Percentiles rank a stretch among this genome's conserved stretches.
phyloP scores from a whole-genome alignment of 2,797 vertebrate genomes.

The Diglossa cyanea region DNA sequence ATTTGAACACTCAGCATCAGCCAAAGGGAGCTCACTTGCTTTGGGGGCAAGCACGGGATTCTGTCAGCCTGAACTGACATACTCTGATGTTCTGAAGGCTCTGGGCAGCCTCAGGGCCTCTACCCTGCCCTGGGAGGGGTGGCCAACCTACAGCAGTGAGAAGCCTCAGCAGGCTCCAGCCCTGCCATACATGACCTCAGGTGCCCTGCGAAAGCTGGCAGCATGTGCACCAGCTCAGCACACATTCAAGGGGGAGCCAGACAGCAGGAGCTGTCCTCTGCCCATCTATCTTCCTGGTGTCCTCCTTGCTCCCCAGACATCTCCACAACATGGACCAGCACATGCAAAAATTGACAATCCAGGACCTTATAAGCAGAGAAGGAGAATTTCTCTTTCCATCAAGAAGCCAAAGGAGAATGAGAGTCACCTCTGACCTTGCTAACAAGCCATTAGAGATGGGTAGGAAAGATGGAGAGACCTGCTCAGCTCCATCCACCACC shows the following conservation, averaged over 20 bases:
- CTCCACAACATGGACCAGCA: background rate
- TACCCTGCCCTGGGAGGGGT: background rate
- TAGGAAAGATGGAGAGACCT: background rate
- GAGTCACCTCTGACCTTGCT: background rate
- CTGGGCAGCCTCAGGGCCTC: background rate
- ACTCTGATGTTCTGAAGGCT: background rate
- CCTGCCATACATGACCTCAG: fast-evolving
- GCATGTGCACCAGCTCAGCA: background rate
- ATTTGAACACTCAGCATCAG: background rate
- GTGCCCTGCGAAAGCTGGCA: background rate
- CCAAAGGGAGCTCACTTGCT: fast-evolving
- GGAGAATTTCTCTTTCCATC: background rate
- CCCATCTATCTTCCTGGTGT: no score
- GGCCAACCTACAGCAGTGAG: background rate
- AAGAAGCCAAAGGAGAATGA: background rate
- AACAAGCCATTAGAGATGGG: background rate
- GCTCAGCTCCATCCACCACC: background rate
- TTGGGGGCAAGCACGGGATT: background rate
- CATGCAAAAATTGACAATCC: background rate
- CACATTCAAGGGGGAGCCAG: background rate
- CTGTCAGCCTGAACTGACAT: background rate
- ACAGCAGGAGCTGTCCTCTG: background rate
- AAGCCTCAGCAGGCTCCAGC: background rate
- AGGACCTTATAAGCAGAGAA: background rate
- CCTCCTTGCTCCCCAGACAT: background rate